Conservation (phyloP, 2,888 invertebrate species). For the Asteroscopus sphinx region DNA sequence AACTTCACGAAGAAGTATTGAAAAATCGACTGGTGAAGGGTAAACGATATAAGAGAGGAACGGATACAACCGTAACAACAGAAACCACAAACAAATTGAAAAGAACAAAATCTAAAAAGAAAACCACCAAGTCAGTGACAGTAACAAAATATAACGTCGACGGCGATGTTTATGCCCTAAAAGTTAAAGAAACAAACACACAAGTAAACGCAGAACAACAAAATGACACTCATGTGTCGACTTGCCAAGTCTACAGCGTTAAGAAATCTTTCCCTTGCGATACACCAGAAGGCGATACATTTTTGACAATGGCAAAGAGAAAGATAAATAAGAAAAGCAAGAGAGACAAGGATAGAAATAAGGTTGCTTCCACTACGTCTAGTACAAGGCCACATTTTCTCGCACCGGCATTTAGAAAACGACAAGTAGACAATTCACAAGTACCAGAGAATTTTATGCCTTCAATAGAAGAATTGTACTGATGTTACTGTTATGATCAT, state of each 20-base stretch:
- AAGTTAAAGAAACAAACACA: constrained; percentile 70
- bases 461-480: constrained; percentile 73
- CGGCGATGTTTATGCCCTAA: constrained; percentile 73
- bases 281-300: constrained; percentile 65
- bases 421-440: constrained; percentile 70
- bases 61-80: constrained; percentile 16
- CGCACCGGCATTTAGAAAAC: constrained; percentile 64
- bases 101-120: constrained; percentile 60
- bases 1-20: constrained; percentile 60
- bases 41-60: constrained; percentile 61
- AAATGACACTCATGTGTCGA: constrained; percentile 39
- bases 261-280: constrained; percentile 73
- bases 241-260: constrained; percentile 75
- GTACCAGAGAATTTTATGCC: constrained; percentile 74
- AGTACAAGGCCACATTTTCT: constrained; percentile 39
- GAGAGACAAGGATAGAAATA: constrained; percentile 59
- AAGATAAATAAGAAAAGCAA: constrained; percentile 67
- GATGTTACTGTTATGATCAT: constrained; percentile 8
- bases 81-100: constrained; percentile 41
- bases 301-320: constrained; percentile 64
- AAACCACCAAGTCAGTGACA: constrained; percentile 58
- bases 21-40: constrained; percentile 41
- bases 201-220: constrained; percentile 26
- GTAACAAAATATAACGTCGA: constrained; percentile 74
- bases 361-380: constrained; percentile 28